These are phyloP conservation scores for Squalus acanthias DNA, from an alignment of 2,797 vertebrate genomes.

Conservation along the genomic window DNA sequence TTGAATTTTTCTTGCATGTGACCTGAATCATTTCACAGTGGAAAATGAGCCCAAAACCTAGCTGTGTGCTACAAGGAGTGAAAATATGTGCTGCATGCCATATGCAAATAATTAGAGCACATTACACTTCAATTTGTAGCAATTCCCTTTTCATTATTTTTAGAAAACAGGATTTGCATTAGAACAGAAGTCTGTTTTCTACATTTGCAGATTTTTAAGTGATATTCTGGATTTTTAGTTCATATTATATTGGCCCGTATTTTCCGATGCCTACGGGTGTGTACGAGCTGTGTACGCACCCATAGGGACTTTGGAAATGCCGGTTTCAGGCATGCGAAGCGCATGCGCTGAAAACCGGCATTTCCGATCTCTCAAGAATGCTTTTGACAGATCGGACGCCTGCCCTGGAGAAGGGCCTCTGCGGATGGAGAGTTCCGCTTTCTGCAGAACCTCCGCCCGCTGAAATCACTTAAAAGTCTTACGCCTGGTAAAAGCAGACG, in stretches of 20 bases:
- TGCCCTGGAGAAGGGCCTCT: no score
- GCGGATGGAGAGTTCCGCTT: no score
- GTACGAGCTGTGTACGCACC: no score
- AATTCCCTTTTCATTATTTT: slow-evolving; percentile 15
- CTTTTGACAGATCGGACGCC: no score
- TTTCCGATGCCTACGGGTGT: no score
- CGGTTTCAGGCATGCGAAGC: no score
- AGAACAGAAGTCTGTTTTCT: background rate
- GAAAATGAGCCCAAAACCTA: background rate
- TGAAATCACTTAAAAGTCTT: no score
- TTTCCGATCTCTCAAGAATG: no score
- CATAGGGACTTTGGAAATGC: no score
- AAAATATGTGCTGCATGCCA: background rate
- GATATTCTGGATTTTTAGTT: background rate
- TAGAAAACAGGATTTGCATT: background rate
- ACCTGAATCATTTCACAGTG: background rate
- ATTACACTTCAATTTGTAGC: background rate
- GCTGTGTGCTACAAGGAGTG: background rate
- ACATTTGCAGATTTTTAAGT: background rate
- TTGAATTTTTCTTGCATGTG: background rate
- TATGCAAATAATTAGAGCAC: background rate
- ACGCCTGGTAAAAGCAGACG: no score
- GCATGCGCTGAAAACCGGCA: no score
- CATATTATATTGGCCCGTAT: background rate
- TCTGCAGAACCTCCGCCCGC: no score